Conservation (phyloP, 2,888 invertebrate genomes). For the Aphrophora alni region DNA sequence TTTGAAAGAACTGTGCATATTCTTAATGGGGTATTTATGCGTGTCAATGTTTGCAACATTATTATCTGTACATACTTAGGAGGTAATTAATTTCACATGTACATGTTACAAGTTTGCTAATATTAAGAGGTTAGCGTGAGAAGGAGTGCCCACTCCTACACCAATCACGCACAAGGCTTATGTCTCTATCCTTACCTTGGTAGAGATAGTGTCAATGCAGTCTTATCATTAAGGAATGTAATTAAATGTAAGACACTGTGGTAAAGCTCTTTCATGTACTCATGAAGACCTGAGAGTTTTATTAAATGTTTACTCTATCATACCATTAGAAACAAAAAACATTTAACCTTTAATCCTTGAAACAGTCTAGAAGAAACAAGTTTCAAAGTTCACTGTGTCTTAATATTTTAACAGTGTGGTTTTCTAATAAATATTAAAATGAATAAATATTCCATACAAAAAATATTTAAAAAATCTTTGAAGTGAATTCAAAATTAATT, state of each 20-base stretch:
- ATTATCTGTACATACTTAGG: not conserved
- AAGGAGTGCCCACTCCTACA: not conserved
- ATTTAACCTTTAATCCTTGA: no score
- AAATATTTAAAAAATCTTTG: no score
- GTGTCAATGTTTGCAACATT: not conserved
- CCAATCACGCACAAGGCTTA: not conserved
- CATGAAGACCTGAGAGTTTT: not conserved
- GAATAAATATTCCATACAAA: no score
- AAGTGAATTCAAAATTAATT: no score
- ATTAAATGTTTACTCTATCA: no score
- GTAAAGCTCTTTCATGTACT: not conserved
- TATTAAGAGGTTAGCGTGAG: not conserved
- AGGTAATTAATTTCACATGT: slow-evolving; percentile 6
- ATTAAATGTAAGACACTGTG: slow-evolving; percentile 2
- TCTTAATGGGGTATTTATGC: not conserved
- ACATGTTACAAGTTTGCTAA: not conserved
- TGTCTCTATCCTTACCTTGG: not conserved
- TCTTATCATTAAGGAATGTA: not conserved
- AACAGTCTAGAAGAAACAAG: no score
- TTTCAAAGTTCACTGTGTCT: no score
- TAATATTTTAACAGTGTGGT: no score
- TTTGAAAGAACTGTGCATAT: not conserved
- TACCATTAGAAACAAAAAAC: no score
- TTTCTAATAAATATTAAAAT: no score
- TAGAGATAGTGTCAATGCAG: not conserved